Base-by-base conservation (phyloP, 2,888 invertebrate species). In the Abscondita cerata region DNA sequence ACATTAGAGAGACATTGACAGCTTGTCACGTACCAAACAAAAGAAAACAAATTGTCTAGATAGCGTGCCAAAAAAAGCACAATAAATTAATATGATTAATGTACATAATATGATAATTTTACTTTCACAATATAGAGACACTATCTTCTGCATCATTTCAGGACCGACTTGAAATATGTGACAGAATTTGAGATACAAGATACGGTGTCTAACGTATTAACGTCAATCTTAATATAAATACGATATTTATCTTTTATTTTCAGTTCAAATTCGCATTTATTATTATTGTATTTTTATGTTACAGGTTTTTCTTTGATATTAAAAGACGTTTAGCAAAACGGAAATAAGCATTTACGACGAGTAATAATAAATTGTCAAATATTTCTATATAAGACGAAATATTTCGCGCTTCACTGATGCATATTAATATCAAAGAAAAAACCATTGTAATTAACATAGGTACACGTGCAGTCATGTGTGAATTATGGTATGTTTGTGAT, bases 151-250 rank as follows among this genome's bases (percentile, higher is more conserved):
- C 62, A 58, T 58, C 53, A 55, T 63, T 59, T 55, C 40, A 38
- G 34, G n/a, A 47, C 54, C 19, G 33, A 25, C 53, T 58, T 64
- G 64, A 64, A 61, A 57, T 58, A 64, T 64, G 64, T 64, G 64
- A 64, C 60, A 60, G 55, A 36, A 48, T 60, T 55, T 56, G 53
- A 64, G 57, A 64, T 64, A 61, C 51, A 50, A 53, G 64, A 53
- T 52, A 41, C 61, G 50, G 53, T 53, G 58, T 61, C 64, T 64
- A 60, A 64, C 61, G 61, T 58, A 61, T 64, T 64, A 64, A 64
- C 57, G 64, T 64, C 64, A 64, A 64, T 61, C 64, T 64, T 64
- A 64, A 64, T 61, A 61, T 47, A 64, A 63, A 61, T 57, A 53
- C 57, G 58, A 64, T 64, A 64, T 64, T 64, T 60, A 64, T 64